These are phyloP conservation scores for Halcyon senegalensis DNA, from an alignment of 2,113 vertebrate genomes.

Conservation along the genomic window DNA sequence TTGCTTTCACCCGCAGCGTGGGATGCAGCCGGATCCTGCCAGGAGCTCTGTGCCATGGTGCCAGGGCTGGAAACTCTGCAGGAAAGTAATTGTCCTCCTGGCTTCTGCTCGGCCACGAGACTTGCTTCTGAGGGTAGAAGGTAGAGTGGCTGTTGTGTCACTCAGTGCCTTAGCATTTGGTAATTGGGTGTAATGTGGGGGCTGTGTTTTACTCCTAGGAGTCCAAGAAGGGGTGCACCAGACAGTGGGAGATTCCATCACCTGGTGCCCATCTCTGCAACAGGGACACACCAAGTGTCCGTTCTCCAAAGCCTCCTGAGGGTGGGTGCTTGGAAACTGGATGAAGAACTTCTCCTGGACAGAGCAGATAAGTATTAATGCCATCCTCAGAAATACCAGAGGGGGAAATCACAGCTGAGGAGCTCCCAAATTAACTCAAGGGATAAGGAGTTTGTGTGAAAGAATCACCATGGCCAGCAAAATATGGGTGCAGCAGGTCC, in stretches of 20 bases:
- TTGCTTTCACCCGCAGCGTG: not conserved
- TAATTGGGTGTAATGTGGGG: not conserved
- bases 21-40: not conserved
- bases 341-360: not conserved
- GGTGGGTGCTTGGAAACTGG: not conserved
- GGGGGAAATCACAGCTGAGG: not conserved
- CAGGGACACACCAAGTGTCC: not conserved
- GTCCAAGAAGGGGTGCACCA: rapidly evolving
- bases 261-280: rapidly evolving
- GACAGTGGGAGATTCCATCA: rapidly evolving
- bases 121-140: not conserved
- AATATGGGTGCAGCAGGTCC: not conserved
- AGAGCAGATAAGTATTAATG: not conserved
- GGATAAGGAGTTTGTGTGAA: not conserved
- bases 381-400: not conserved
- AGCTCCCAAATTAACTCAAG: not conserved
- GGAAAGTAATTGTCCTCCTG: not conserved
- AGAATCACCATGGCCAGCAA: not conserved
- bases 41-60: not conserved
- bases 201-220: not conserved
- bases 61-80: not conserved
- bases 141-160: not conserved
- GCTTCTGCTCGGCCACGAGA: rapidly evolving
- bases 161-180: not conserved
- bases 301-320: not conserved